Evolutionary conservation across 1,140 invertebrate genomes (phyloP), one percentile per base, ranked within the genome.

Genomic region (Trichogramma pretiosum): DNA sequence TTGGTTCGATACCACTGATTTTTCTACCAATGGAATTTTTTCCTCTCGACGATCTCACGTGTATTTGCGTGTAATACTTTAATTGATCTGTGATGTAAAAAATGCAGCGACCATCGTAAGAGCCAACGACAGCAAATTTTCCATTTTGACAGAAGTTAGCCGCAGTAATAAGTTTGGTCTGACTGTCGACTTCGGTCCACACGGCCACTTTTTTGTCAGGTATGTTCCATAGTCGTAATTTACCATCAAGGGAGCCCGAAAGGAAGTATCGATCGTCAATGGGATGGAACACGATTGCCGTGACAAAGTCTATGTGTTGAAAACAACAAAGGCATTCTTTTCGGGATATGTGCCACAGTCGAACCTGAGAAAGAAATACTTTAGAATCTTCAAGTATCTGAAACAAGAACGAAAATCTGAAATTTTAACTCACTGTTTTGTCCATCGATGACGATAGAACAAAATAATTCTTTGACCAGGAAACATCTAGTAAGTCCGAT

Each of bases 381-480:
- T n/a, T 23, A 21, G 13, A 8, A 43, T 43, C 34, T 36, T 2
- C 11, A 23, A 34, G 23, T 23, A 14, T 16, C 5, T 34, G 5
- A 34, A 16, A 5, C 13, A 11, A 34, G 33, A 34, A 34, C n/a
- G n/a, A n/a, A n/a, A n/a, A n/a, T 34, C 33, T 7, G 17, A 14
- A 34, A 14, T 34, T 9, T n/a, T 9, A 16, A 39, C 18, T 36
- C 1, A 98, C 94, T 10, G 93, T 98, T 69, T 97, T 94, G 72
- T 98, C 95, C 93, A 98, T 98, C 5, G 93, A 96, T 11, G 91
- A 96, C 0, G 93, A 96, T 13, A 99, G 68, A 32, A 98, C 83
- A 64, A 99, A 99, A 65, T 98, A 98, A 68, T 96, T 98, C 74
- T 96, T 97, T 0, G 93, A 97, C 94, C 94, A 98, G 5, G 91